phyloP scores from a whole-genome alignment of 2,113 vertebrate genomes.

The Hippocampus barbouri region DNA sequence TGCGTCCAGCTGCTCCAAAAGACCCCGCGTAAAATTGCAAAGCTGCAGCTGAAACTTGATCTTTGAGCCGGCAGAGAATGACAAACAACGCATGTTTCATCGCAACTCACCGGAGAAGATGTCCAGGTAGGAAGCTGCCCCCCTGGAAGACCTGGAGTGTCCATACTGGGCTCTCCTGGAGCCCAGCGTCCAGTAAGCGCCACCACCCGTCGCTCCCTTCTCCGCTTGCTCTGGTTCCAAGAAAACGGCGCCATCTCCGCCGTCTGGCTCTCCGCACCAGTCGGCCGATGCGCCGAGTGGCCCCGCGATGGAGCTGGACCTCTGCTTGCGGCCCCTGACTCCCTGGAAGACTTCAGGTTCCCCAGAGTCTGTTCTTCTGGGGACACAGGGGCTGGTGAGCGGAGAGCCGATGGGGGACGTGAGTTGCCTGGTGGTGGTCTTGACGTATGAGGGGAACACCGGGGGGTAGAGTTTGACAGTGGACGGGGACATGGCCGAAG shows the following conservation, averaged over 20 bases:
- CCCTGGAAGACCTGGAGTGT: slow-evolving; percentile 57
- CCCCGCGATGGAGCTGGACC: slow-evolving; percentile 76
- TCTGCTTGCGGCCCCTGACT: slow-evolving; percentile 67
- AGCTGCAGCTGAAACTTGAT: not conserved
- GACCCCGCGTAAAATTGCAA: not conserved
- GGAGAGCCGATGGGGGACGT: slow-evolving; percentile 84
- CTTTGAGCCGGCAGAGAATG: not conserved
- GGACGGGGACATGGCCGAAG: slow-evolving; percentile 46
- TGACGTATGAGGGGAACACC: slow-evolving; percentile 87
- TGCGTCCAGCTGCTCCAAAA: not conserved
- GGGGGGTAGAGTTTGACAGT: slow-evolving; percentile 79
- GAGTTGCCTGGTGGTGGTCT: slow-evolving; percentile 93
- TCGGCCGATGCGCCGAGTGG: slow-evolving; percentile 76
- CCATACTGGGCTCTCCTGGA: slow-evolving; percentile 69
- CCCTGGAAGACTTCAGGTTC: slow-evolving; percentile 48
- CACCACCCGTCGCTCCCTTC: slow-evolving; percentile 44
- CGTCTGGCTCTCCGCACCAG: slow-evolving; percentile 76
- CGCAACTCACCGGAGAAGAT: slow-evolving; percentile 88
- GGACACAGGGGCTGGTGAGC: slow-evolving; percentile 76
- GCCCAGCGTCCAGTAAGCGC: slow-evolving; percentile 65
- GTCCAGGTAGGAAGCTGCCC: slow-evolving; percentile 74
- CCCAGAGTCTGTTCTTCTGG: slow-evolving; percentile 64
- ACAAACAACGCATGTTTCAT: not conserved
- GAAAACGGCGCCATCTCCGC: slow-evolving; percentile 54
- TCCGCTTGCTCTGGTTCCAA: slow-evolving; percentile 56